These are phyloP conservation scores for Pogonocichla stellata DNA, from an alignment of 2,113 vertebrate genomes.

Conservation along the genomic window DNA sequence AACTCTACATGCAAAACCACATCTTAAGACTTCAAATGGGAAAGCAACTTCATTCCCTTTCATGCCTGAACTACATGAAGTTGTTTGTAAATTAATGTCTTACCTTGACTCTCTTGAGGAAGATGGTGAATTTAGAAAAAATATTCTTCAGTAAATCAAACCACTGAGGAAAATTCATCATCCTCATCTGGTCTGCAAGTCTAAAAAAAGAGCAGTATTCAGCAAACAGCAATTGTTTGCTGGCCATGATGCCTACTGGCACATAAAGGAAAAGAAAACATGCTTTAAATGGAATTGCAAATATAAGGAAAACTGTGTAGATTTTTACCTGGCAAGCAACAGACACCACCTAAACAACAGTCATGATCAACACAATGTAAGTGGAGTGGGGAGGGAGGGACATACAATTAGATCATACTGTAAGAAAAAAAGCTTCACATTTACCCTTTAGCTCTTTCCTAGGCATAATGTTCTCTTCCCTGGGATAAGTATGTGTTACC, in stretches of 20 bases:
- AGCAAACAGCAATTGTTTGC: not conserved
- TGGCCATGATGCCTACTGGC: not conserved
- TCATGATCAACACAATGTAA: not conserved
- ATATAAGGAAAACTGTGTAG: not conserved
- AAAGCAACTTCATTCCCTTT: not conserved
- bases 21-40: not conserved
- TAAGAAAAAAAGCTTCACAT: not conserved
- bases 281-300: not conserved
- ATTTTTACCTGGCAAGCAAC: not conserved
- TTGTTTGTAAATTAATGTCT: not conserved
- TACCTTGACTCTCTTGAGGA: slow-evolving; percentile 95
- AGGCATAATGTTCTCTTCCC: not conserved
- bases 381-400: not conserved
- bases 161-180: slow-evolving; percentile 96
- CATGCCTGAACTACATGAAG: not conserved
- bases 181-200: slow-evolving; percentile 93
- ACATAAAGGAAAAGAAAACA: not conserved
- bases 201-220: slow-evolving; percentile 68
- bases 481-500: not conserved
- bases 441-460: not conserved
- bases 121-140: slow-evolving; percentile 90
- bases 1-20: not conserved
- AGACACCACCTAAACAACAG: not conserved
- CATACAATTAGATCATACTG: not conserved
- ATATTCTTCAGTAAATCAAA: slow-evolving; percentile 88